Conservation (phyloP, 2,888 invertebrate species). For the Lasioglossum villosulum region DNA sequence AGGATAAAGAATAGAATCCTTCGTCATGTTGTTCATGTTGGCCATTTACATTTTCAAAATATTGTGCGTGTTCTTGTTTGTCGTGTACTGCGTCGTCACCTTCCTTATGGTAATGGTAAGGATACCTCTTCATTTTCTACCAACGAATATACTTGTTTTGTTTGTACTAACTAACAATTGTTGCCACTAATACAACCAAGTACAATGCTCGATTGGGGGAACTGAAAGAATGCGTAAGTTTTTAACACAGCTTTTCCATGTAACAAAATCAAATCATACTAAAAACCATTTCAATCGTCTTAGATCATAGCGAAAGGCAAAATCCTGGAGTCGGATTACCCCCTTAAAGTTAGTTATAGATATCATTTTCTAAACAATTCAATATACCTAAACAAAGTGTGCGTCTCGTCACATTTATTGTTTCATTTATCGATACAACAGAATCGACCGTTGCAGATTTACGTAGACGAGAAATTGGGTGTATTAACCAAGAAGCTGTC, state of each 20-base stretch:
- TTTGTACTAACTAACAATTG: constrained; percentile 30
- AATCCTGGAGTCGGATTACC: neutral
- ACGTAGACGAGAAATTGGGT: constrained; percentile 57
- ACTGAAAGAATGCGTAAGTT: constrained; percentile 72
- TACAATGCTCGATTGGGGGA: constrained; percentile 68
- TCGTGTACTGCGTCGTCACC: constrained; percentile 69
- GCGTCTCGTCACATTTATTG: neutral
- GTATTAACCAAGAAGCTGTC: constrained; percentile 59
- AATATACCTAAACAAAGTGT: neutral
- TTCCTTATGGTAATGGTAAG: constrained; percentile 76
- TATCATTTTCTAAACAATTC: neutral
- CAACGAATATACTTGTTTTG: neutral
- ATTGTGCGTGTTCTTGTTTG: constrained; percentile 75
- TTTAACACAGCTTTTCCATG: neutral
- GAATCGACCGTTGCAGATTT: constrained; percentile 45
- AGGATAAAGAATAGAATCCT: constrained; percentile 62
- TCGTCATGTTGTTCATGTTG: constrained; percentile 66
- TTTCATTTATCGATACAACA: neutral
- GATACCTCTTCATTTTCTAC: constrained; percentile 3
- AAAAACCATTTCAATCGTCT: neutral
- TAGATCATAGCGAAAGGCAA: constrained; percentile 23
- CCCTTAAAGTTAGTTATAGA: constrained; percentile 39
- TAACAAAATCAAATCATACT: neutral
- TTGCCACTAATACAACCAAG: constrained; percentile 53
- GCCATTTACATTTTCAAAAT: constrained; percentile 72